Base-by-base conservation (phyloP, 2,888 invertebrate species). In the Lagria hirta region DNA sequence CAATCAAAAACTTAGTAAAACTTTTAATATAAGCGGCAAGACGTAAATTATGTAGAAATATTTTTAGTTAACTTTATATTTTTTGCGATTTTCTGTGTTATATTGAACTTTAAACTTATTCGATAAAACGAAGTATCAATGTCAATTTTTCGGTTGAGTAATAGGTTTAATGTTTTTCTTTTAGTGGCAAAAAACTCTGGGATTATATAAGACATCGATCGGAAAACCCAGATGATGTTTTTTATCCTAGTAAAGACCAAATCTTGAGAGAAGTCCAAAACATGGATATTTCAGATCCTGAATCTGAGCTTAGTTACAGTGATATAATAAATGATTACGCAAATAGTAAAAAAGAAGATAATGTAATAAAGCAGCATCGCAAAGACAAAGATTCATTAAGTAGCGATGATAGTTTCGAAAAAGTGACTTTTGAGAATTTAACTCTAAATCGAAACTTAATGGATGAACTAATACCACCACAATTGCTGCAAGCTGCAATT, bases 131-230 rank as follows among this genome's bases (percentile, higher is more conserved):
- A 3, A 10, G 2, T 10, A 14, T 26, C 2, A 11, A 20, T 20
- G 7, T 7, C 20, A 20, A 20, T 20, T 20, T 20, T 20, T 20
- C 7, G n/a, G n/a, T n/a, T n/a, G n/a, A n/a, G n/a, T n/a, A n/a
- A n/a, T n/a, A n/a, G n/a, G 26, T 6, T 6, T 18, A 5, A 6
- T 18, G 30, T 21, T 21, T 43, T 27, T 40, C 45, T 69, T 68
- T 13, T 37, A 75, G 74, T 46, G 72, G 68, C 20, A 69, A 66
- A 34, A 70, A 63, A 51, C 52, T 75, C 17, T 70, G 68, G 64
- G 68, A 75, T 35, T 71, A 70, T 44, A 51, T 74, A 24, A 66
- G 66, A 55, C 62, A 65, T 10, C 48, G 55, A 11, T 42, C 34
- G 5, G 46, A 43, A 4, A 28, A 33, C 8, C 34, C 43, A 2